A percentile compares a stretch with the other conserved stretches of the same genome.
These are phyloP conservation scores for Lepus townsendii DNA, from an alignment of 2,797 vertebrate genomes.

Conservation along the genomic window DNA sequence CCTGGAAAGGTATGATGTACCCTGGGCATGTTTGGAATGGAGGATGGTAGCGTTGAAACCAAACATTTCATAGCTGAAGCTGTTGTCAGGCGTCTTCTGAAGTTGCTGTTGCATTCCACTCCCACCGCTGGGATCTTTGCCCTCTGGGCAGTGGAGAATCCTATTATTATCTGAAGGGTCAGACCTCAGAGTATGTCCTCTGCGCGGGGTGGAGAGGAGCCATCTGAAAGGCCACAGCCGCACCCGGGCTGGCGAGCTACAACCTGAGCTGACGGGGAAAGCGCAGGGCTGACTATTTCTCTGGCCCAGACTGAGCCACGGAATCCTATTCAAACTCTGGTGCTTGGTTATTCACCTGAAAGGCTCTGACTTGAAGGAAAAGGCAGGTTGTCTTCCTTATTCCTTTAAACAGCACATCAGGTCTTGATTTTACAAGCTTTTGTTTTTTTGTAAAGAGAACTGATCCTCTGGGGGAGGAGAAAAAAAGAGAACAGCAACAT, in stretches of 20 bases:
- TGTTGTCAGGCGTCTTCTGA: constrained; percentile 18
- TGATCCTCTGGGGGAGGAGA: neutral
- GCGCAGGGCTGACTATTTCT: neutral
- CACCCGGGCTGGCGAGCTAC: neutral
- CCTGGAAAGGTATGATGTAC: neutral
- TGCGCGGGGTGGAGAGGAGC: neutral
- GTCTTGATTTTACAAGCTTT: constrained; percentile 54
- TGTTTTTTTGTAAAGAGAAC: constrained; percentile 63
- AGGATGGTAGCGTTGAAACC: constrained; percentile 29
- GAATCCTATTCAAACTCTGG: neutral
- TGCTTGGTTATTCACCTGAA: neutral
- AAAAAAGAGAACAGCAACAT: neutral
- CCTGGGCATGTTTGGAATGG: neutral
- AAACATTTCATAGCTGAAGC: neutral
- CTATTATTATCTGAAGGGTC: constrained; percentile 11
- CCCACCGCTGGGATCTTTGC: neutral
- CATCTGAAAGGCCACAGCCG: neutral
- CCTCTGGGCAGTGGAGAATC: neutral
- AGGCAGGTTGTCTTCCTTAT: constrained; percentile 8
- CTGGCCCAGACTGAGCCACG: neutral
- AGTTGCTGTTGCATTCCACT: neutral
- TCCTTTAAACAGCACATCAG: constrained; percentile 20
- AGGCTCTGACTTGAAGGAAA: neutral
- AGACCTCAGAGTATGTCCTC: neutral
- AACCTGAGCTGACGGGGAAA: neutral